A percentile compares a stretch with the other conserved stretches of the same genome.
These are phyloP conservation scores for Menidia menidia DNA, from an alignment of 2,797 vertebrate genomes.

Conservation along the genomic window DNA sequence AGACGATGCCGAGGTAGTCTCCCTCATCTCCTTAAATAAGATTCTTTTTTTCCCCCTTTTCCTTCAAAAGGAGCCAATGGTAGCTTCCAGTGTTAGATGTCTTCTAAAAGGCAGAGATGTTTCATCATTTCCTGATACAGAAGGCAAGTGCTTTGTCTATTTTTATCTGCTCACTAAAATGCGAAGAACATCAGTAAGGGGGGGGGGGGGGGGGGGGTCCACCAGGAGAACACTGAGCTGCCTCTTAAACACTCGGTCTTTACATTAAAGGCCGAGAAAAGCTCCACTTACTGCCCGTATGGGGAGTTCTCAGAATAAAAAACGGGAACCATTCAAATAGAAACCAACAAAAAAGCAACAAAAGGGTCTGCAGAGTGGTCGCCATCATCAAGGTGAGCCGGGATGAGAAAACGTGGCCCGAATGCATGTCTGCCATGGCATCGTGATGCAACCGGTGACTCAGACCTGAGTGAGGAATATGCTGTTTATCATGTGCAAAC, in stretches of 20 bases:
- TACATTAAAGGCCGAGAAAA: slow-evolving; percentile 1
- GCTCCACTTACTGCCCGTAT: background rate
- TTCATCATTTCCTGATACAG: slow-evolving; percentile 38
- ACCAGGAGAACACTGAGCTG: slow-evolving; percentile 13
- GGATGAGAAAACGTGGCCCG: slow-evolving; percentile 49
- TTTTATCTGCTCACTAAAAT: slow-evolving; percentile 29
- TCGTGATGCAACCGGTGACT: slow-evolving; percentile 70
- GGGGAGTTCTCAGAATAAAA: slow-evolving; percentile 7
- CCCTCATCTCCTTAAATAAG: slow-evolving; percentile 44
- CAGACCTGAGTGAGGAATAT: slow-evolving; percentile 66
- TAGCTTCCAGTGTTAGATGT: slow-evolving; percentile 17
- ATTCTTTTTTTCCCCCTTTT: slow-evolving; percentile 49
- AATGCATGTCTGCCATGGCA: slow-evolving; percentile 59
- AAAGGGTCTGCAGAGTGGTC: slow-evolving; percentile 42
- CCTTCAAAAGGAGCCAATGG: slow-evolving; percentile 31
- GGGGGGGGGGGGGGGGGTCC: background rate
- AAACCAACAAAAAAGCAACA: slow-evolving; percentile 7
- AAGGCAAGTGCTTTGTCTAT: slow-evolving; percentile 36
- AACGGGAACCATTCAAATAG: background rate
- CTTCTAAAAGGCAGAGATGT: slow-evolving; percentile 27
- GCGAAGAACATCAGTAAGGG: slow-evolving; percentile 29
- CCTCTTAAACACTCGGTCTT: background rate
- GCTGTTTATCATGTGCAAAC: slow-evolving; percentile 73
- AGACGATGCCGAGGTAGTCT: slow-evolving; percentile 23
- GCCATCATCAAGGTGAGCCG: slow-evolving; percentile 45